Evolutionary conservation across 2,113 vertebrate species (phyloP), one percentile per base, ranked within the genome.

Genomic region (Scatophagus argus): DNA sequence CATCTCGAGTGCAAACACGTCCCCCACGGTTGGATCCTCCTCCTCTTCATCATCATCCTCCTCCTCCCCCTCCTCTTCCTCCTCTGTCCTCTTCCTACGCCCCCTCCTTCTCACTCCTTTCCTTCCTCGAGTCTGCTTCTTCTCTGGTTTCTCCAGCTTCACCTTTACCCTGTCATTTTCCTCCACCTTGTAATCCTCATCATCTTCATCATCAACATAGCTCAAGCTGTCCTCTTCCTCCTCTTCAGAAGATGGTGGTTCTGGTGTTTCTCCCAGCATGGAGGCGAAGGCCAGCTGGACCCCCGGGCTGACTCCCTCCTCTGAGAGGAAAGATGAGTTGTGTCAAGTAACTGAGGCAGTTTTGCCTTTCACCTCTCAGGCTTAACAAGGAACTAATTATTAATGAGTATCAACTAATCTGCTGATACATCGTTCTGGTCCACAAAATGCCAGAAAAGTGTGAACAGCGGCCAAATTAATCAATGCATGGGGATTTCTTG

Each of bases 1-100:
- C 96, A 99, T 98, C 92, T 99, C 98, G 89, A 99, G 88, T 0
- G 96, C 96, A 65, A 99, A 98, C 31, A 98, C 97, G 8, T 99
- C 98, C 4, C 98, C 97, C 2, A 96, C 97, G 0, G 96, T 94
- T 29, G 95, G 94, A 0, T 95, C 94, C 75, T 95, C 96, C 7
- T 88, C 94, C 1, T 82, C 85, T 4, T 79, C 49, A 89, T 94
- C 92, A 1, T 93, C 94, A 1, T 93, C 92, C 0, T 93, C 91
- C 0, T 92, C 94, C 1, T 93, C 92, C 0, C n/a, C 85, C 6
- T 79, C 49, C 90, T 94, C 92, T 1, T 93, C 94, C 2, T 93
- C 92, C 0, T 94, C 93, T 89, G 0, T 93, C 91, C 0, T 92
- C 94, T 1, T 93, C 92, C 0, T 93, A 90, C 0, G 89, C 88